A percentile compares a stretch with the other conserved stretches of the same genome.
These are phyloP conservation scores for Eugnorisma glareosa DNA, from an alignment of 2,888 invertebrate species.

Conservation along the genomic window DNA sequence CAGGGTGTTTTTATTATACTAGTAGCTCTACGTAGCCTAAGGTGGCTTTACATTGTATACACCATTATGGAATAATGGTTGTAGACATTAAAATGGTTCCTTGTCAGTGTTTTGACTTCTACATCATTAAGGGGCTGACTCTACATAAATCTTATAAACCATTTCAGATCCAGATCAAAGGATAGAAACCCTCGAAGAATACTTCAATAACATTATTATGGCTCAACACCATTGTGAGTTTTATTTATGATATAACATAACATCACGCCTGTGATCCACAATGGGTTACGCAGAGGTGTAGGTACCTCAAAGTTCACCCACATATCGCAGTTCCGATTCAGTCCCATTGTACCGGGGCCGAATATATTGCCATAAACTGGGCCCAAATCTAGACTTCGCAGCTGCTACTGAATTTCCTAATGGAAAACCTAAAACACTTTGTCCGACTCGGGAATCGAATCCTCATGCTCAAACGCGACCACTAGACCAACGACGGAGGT, in stretches of 20 bases:
- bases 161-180: constrained; percentile 45
- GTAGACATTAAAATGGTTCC: background rate
- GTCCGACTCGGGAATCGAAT: background rate
- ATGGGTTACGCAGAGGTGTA: background rate
- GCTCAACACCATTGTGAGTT: constrained; percentile 63
- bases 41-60: background rate
- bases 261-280: background rate
- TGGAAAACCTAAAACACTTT: background rate
- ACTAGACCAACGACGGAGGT: background rate
- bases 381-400: background rate
- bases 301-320: background rate
- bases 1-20: background rate
- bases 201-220: constrained; percentile 75
- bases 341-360: background rate
- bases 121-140: background rate
- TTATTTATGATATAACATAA: background rate
- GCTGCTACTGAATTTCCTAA: background rate
- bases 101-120: background rate
- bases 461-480: background rate
- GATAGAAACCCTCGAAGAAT: constrained; percentile 75
- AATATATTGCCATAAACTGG: background rate
- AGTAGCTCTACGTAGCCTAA: background rate
- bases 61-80: background rate
- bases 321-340: background rate
- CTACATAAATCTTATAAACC: background rate